These are phyloP conservation scores for Prunella himalayana DNA, from an alignment of 2,113 vertebrate species.

Conservation along the genomic window DNA sequence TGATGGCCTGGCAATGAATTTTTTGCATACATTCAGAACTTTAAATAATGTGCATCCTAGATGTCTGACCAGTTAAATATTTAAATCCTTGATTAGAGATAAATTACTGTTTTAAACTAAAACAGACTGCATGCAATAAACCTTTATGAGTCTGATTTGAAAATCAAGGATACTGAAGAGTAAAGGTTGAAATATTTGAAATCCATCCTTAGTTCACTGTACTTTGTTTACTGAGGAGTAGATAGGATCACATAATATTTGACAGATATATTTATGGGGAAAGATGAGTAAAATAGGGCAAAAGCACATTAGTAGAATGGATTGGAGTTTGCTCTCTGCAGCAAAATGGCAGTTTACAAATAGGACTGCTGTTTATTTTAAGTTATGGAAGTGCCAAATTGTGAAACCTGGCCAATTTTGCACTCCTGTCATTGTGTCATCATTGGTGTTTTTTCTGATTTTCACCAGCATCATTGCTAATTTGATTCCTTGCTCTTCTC, in stretches of 20 bases:
- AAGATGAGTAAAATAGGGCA: background rate
- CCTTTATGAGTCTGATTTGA: background rate
- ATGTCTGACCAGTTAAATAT: background rate
- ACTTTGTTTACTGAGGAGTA: background rate
- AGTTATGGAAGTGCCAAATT: background rate
- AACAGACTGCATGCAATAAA: background rate
- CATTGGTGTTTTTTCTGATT: background rate
- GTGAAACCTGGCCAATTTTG: background rate
- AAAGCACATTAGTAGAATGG: background rate
- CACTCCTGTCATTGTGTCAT: background rate
- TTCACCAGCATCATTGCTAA: background rate
- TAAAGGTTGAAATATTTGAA: background rate
- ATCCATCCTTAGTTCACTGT: background rate
- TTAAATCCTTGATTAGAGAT: background rate
- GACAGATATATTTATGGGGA: background rate
- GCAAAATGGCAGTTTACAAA: background rate
- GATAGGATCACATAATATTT: background rate
- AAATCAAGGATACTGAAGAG: background rate
- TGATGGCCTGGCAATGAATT: background rate
- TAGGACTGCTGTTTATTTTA: background rate
- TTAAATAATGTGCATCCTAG: background rate
- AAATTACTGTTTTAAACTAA: background rate
- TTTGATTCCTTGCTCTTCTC: background rate
- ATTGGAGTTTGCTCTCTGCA: background rate
- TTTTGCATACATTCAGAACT: background rate